Evolutionary conservation across 2,113 vertebrate species (phyloP), one percentile per base, ranked within the genome.

Genomic region (Dunckerocampus dactyliophorus): DNA sequence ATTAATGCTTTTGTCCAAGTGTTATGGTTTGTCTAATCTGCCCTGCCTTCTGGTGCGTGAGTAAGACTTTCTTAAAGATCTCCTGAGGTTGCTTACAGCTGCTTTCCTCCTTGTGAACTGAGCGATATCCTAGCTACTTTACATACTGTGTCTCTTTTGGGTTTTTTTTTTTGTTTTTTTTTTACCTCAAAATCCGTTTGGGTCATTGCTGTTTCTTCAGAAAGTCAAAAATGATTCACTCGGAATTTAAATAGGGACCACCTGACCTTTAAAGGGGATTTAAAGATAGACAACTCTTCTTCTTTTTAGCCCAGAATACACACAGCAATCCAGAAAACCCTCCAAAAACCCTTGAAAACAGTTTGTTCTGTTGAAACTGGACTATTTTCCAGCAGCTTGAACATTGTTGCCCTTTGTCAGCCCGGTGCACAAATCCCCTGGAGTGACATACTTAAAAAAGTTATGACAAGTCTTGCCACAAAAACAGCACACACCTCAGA

Each of bases 1-100:
- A 83, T 75, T 79, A 79, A 80, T 80, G 69, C 73, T 65, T 77
- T 75, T 71, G 54, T 82, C 64, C 69, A 55, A 66, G 68, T 22
- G 13, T 68, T 81, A 52, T 24, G 71, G 74, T 80, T 83, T 43
- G 61, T 79, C 71, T 84, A 82, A 85, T 85, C 77, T 72, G 50
- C 37, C 24, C 63, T 57, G 74, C 75, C 79, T 79, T 68, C 72
- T 78, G 79, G 79, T 60, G 80, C 60, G 54, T 59, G 72, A 75
- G 57, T 64, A 72, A 76, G 75, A 74, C 75, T 79, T 77, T 45
- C 71, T 60, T 59, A 66, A 80, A 63, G 65, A 37, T 81, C 79
- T 85, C 59, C 65, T 24, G 37, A 68, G 57, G 58, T 63, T 8
- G n/a, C 71, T 74, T 66, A 72, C 75, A 77, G 68, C 82, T 72